These are phyloP conservation scores for Cyprinodon variegatus DNA, from an alignment of 2,113 vertebrate genomes.

Conservation along the genomic window DNA sequence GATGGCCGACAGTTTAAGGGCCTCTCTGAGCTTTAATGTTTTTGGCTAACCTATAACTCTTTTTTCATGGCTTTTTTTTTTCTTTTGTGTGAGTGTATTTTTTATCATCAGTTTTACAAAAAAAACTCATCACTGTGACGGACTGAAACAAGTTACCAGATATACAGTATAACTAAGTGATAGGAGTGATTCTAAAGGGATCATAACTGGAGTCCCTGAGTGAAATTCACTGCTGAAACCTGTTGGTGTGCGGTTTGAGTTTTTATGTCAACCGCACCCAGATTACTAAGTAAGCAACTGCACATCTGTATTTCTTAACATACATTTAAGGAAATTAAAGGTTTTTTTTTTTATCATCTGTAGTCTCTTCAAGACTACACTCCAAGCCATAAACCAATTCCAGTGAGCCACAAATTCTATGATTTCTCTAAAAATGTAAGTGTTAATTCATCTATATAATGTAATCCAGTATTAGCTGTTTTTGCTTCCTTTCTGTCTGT, in stretches of 20 bases:
- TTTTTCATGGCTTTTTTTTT: not conserved
- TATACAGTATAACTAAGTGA: not conserved
- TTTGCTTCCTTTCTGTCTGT: not conserved
- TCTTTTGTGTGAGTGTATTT: no score
- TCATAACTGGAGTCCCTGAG: not conserved
- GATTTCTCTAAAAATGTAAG: not conserved
- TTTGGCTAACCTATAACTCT: not conserved
- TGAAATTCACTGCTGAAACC: not conserved
- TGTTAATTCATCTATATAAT: not conserved
- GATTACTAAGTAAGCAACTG: not conserved
- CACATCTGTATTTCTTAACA: not conserved
- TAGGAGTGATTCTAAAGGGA: not conserved
- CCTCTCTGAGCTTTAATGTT: not conserved
- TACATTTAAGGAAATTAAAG: not conserved
- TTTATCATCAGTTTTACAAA: not conserved
- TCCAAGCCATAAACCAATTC: not conserved
- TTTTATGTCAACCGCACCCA: not conserved
- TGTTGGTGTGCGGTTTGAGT: not conserved
- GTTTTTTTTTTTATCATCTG: not conserved
- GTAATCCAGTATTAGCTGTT: not conserved
- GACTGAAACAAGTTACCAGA: not conserved
- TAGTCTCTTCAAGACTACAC: not conserved
- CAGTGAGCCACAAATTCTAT: not conserved
- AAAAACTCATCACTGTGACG: not conserved
- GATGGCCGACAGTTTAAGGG: not conserved